phyloP scores from a whole-genome alignment of 2,113 vertebrate species.

The Chamaetylas fuelleborni region DNA sequence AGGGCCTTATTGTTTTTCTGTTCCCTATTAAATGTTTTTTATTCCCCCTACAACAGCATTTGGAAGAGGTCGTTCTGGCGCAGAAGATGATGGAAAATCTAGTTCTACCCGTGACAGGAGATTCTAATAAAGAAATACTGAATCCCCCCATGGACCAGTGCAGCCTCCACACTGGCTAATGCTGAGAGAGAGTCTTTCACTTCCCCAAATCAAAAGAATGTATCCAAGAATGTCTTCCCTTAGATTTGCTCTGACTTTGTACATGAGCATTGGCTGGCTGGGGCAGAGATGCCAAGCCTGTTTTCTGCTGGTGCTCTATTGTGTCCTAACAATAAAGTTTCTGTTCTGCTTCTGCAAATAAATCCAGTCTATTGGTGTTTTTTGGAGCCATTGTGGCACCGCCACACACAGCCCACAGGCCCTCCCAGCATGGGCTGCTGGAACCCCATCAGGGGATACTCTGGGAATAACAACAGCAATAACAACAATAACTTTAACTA shows the following conservation, averaged over 20 bases:
- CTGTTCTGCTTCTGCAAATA: constrained; percentile 51
- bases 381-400: background rate
- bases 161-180: background rate
- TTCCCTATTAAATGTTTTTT: background rate
- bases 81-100: background rate
- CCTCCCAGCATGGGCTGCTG: background rate
- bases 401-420: background rate
- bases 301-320: background rate
- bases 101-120: background rate
- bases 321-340: constrained; percentile 53
- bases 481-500: background rate
- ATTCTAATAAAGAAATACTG: background rate
- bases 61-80: background rate
- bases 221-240: background rate
- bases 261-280: background rate
- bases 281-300: background rate
- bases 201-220: background rate
- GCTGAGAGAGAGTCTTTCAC: background rate
- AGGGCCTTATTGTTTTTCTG: rapidly evolving
- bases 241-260: background rate
- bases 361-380: background rate
- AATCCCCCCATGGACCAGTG: background rate
- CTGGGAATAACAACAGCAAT: background rate
- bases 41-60: background rate
- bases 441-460: background rate